A percentile compares a stretch with the other conserved stretches of the same genome.
These are phyloP conservation scores for Ctenicera cuprea DNA, from an alignment of 2,888 invertebrate species.

Conservation along the genomic window DNA sequence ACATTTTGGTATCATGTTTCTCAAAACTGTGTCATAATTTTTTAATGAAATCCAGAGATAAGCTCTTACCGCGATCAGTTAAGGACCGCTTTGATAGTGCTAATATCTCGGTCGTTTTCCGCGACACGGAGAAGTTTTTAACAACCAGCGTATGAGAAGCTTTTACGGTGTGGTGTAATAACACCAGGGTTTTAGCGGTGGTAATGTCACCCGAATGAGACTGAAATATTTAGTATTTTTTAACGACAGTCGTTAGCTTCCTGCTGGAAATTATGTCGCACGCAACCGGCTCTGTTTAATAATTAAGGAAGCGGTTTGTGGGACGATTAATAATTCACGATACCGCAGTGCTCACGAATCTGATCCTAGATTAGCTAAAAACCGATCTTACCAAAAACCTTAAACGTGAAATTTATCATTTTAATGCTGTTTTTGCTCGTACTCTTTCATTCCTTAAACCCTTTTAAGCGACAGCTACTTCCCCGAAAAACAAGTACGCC, in stretches of 20 bases:
- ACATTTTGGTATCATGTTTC: slow-evolving; percentile 10
- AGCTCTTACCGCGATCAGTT: slow-evolving; percentile 2
- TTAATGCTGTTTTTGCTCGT: slow-evolving; percentile 1
- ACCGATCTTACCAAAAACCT: background rate
- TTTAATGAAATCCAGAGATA: slow-evolving; percentile 7
- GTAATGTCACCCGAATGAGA: background rate
- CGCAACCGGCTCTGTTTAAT: slow-evolving; percentile 30
- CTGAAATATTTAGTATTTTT: slow-evolving; percentile 33
- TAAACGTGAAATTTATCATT: slow-evolving; percentile 15
- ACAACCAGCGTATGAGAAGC: background rate
- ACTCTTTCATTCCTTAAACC: background rate
- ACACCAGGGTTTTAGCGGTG: background rate
- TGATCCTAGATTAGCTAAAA: slow-evolving; percentile 7
- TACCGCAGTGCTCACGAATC: slow-evolving; percentile 21
- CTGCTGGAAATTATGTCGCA: slow-evolving; percentile 20
- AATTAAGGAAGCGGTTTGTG: slow-evolving; percentile 35
- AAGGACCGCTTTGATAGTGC: slow-evolving; percentile 8
- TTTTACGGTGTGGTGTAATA: background rate
- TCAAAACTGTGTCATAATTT: slow-evolving; percentile 15
- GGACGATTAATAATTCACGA: slow-evolving; percentile 28
- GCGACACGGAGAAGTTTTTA: background rate
- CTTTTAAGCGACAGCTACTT: background rate
- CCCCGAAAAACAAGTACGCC: background rate
- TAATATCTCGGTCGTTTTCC: background rate
- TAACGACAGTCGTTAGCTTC: slow-evolving; percentile 28